Conservation (phyloP, 1,140 invertebrate species). For the Drosophila serrata region DNA sequence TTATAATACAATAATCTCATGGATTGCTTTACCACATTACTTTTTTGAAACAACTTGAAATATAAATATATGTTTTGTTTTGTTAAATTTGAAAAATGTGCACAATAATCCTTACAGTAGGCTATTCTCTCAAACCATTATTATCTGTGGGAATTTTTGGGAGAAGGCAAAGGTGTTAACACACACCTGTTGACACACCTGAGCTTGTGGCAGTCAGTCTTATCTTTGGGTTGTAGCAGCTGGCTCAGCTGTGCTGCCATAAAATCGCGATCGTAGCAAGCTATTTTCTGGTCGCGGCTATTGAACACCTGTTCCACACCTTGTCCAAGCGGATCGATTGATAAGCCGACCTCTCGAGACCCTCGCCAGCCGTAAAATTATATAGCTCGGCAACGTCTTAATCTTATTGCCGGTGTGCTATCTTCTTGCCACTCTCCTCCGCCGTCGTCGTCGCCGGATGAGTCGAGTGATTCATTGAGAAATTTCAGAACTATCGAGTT, state of each 20-base stretch:
- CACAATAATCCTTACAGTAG: background rate
- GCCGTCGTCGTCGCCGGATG: background rate
- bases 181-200: conserved; percentile 7
- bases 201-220: conserved; percentile 2
- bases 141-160: conserved; percentile 1
- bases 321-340: conserved; percentile 5
- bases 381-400: conserved; percentile 14
- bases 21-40: too few relatives aligned
- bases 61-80: too few relatives aligned
- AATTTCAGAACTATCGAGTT: background rate
- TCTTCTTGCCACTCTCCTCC: background rate
- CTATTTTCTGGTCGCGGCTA: conserved; percentile 1
- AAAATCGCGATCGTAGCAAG: conserved; percentile 7
- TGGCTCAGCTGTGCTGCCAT: conserved; percentile 10
- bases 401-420: background rate
- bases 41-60: too few relatives aligned
- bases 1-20: too few relatives aligned
- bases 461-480: conserved; percentile 20
- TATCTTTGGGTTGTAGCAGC: background rate
- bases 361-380: conserved; percentile 5
- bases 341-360: conserved; percentile 20
- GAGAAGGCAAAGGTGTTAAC: background rate
- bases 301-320: conserved; percentile 14
- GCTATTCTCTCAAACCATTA: background rate
- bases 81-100: background rate